A percentile compares a stretch with the other conserved stretches of the same genome.
Conservation (phyloP, 2,113 vertebrate genomes). For the Pedetes capensis region DNA sequence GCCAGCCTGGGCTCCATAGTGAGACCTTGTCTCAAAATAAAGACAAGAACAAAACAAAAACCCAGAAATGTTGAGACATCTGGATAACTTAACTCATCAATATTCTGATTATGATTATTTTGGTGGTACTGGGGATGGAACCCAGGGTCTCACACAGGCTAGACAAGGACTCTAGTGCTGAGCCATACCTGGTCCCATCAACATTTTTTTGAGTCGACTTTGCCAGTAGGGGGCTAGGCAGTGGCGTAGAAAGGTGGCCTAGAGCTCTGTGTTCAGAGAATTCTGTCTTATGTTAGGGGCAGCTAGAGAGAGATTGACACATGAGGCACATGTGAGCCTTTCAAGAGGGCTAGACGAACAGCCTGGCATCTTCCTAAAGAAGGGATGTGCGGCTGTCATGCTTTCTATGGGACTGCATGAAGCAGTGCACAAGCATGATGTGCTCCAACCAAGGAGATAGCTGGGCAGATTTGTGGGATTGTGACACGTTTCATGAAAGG, state of each 20-base stretch:
- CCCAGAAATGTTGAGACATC: neutral
- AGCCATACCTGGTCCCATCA: neutral
- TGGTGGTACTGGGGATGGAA: neutral
- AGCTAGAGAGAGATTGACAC: neutral
- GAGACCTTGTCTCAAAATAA: neutral
- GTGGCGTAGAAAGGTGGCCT: neutral
- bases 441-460: neutral
- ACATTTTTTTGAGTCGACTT: neutral
- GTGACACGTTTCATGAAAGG: neutral
- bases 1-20: neutral
- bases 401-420: neutral
- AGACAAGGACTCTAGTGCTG: too few relatives aligned
- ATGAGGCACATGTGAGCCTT: neutral
- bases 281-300: neutral
- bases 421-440: neutral
- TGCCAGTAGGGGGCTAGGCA: neutral
- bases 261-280: neutral
- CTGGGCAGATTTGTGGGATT: neutral
- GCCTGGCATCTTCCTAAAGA: neutral
- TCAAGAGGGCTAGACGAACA: neutral
- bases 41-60: too few relatives aligned
- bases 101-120: too few relatives aligned
- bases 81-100: neutral
- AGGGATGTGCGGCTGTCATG: neutral
- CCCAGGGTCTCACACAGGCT: neutral